Conservation (phyloP, 1,140 invertebrate species). For the Gerris buenoi region DNA sequence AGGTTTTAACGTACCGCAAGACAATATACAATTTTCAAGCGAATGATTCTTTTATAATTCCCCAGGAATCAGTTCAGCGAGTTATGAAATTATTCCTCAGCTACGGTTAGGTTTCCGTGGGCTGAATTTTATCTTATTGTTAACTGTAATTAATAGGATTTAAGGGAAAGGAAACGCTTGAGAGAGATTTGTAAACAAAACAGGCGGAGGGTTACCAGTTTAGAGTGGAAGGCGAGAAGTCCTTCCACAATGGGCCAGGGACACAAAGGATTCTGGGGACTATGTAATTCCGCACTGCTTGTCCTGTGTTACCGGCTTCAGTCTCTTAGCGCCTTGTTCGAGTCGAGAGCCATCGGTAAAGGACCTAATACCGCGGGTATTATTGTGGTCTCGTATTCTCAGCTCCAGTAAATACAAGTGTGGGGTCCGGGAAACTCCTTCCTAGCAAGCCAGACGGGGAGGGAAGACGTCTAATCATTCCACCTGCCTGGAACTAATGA, state of each 20-base stretch:
- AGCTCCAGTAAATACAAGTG: not conserved
- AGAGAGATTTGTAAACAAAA: not conserved
- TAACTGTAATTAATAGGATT: not conserved
- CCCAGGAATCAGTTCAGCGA: too few species aligned
- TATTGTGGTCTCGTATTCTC: not conserved
- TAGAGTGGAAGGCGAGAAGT: conserved; percentile 3
- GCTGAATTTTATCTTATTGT: not conserved
- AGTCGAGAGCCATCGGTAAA: not conserved
- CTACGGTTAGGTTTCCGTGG: too few species aligned
- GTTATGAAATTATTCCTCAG: too few species aligned
- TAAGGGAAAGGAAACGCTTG: too few species aligned
- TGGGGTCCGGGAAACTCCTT: not conserved
- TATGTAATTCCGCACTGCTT: not conserved
- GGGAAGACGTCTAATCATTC: not conserved
- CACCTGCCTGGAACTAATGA: not conserved
- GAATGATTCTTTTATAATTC: too few species aligned
- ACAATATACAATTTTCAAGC: too few species aligned
- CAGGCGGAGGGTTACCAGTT: not conserved
- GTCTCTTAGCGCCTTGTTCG: not conserved
- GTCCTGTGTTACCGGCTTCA: not conserved
- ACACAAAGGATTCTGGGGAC: not conserved
- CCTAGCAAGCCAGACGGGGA: not conserved
- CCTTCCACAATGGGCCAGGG: not conserved
- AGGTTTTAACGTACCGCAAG: too few species aligned
- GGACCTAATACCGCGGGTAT: not conserved